Conservation (phyloP, 2,888 invertebrate genomes). For the Dicyrtomina minuta region DNA sequence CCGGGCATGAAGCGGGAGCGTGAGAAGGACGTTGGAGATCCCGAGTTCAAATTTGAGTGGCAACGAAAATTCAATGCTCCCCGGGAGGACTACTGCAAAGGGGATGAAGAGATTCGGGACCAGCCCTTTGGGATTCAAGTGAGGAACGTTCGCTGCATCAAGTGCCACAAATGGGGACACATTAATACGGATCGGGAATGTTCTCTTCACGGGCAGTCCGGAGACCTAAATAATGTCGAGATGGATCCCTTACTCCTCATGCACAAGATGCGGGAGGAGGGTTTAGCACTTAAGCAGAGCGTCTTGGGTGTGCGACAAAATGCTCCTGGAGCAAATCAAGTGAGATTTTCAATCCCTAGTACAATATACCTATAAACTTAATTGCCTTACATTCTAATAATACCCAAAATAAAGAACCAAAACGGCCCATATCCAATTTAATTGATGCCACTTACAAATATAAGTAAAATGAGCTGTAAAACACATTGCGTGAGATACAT, state of each 20-base stretch:
- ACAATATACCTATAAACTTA: neutral
- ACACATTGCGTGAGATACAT: too few species aligned
- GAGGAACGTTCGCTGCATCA: constrained; percentile 95
- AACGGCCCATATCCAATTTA: too few species aligned
- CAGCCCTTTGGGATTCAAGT: constrained; percentile 98
- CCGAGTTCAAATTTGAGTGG: constrained; percentile 99
- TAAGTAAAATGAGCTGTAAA: too few species aligned
- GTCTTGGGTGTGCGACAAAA: constrained; percentile 59
- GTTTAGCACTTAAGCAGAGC: constrained; percentile 79
- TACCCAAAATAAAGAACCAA: constrained; percentile 14
- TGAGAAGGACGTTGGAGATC: constrained; percentile 88
- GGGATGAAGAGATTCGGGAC: constrained; percentile 94
- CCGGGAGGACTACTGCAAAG: constrained; percentile 94
- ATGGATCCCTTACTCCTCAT: constrained; percentile 74
- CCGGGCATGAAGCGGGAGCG: constrained; percentile 92
- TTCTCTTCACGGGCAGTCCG: constrained; percentile 77
- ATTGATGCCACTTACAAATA: too few species aligned
- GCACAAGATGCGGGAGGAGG: constrained; percentile 89
- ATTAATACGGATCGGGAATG: constrained; percentile 97
- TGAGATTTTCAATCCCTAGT: constrained; percentile 27
- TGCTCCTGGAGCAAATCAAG: constrained; percentile 56
- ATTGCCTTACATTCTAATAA: neutral
- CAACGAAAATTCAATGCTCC: constrained; percentile 99
- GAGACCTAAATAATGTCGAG: constrained; percentile 62
- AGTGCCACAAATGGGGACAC: constrained; percentile 99